phyloP scores from a whole-genome alignment of 2,797 vertebrate genomes.

The Melanotaenia trifasciata region DNA sequence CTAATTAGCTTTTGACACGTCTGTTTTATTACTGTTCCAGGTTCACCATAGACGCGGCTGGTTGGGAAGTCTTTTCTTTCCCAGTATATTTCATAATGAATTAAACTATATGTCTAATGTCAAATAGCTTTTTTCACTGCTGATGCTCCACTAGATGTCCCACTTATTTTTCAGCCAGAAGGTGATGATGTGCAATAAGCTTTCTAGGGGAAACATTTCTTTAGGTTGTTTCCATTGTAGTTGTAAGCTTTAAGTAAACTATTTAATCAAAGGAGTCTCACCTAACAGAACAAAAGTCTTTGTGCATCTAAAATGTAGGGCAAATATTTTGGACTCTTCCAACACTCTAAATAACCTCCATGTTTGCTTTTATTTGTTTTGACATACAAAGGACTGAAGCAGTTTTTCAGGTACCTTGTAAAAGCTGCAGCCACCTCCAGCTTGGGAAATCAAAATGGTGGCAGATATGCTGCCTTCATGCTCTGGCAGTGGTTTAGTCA shows the following conservation, averaged over 20 bases:
- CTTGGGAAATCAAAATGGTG: not conserved
- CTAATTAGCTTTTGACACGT: not conserved
- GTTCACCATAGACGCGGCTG: not conserved
- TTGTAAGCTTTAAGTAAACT: constrained; percentile 1
- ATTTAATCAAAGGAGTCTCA: constrained; percentile 4
- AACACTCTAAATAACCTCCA: not conserved
- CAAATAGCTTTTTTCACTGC: too few relatives aligned
- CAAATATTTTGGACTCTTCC: constrained; percentile 2
- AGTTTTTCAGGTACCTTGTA: not conserved
- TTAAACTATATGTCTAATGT: too few relatives aligned
- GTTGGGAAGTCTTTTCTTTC: not conserved
- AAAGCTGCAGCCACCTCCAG: constrained; percentile 23
- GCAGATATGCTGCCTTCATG: not conserved
- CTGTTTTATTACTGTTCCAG: not conserved
- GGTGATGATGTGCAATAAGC: too few relatives aligned
- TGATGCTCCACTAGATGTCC: not conserved
- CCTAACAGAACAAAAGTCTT: constrained; percentile 1
- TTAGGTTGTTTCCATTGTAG: not conserved
- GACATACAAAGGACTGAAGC: not conserved
- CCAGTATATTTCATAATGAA: not conserved
- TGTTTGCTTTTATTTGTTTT: constrained; percentile 10
- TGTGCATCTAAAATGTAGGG: not conserved
- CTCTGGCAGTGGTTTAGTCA: not conserved
- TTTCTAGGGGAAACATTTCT: not conserved
- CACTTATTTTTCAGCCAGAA: not conserved